phyloP scores from a whole-genome alignment of 2,888 invertebrate genomes.

The Sphecodes monilicornis region DNA sequence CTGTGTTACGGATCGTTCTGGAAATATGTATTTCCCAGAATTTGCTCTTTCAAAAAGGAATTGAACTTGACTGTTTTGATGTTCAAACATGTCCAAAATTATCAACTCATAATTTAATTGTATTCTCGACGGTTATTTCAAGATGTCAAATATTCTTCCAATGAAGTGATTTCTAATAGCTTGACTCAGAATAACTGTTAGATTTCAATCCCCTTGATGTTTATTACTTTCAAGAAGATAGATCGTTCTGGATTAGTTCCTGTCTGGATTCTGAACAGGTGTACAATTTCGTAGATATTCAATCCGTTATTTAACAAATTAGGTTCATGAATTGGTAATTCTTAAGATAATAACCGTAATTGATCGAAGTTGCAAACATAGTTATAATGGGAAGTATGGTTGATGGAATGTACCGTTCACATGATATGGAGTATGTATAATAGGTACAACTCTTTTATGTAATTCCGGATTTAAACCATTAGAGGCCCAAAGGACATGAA shows the following conservation, averaged over 20 bases:
- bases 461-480: too few relatives aligned
- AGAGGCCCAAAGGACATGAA: too few relatives aligned
- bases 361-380: not conserved
- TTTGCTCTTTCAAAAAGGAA: too few relatives aligned
- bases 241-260: not conserved
- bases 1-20: too few relatives aligned
- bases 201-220: not conserved
- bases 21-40: too few relatives aligned
- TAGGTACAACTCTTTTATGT: not conserved
- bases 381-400: not conserved
- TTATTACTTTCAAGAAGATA: not conserved
- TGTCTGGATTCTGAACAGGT: not conserved
- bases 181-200: not conserved
- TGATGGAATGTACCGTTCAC: not conserved
- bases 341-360: too few relatives aligned
- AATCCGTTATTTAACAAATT: not conserved
- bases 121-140: not conserved
- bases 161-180: not conserved
- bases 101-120: not conserved
- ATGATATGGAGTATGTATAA: not conserved
- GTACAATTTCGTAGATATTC: not conserved
- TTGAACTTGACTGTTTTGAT: too few relatives aligned
- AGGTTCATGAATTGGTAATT: not conserved
- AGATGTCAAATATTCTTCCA: not conserved
- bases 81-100: not conserved